phyloP scores from a whole-genome alignment of 2,888 invertebrate species.

The Tetragnatha montana region DNA sequence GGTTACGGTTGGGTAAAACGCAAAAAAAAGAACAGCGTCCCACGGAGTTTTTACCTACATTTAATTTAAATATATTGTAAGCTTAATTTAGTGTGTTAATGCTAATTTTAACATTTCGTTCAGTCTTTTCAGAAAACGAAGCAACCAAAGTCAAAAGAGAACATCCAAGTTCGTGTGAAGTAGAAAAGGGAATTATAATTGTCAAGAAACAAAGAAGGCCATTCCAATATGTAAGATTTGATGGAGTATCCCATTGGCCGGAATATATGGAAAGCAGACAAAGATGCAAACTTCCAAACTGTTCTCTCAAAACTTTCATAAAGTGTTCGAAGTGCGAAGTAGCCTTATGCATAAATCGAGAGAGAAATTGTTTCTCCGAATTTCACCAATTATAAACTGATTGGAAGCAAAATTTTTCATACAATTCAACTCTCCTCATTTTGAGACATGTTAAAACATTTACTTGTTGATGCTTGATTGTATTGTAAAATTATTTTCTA shows the following conservation, averaged over 20 bases:
- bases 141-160: not conserved
- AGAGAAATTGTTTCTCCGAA: conserved; percentile 27
- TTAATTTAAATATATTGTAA: too few species aligned
- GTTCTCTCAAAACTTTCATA: conserved; percentile 22
- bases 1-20: too few species aligned
- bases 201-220: not conserved
- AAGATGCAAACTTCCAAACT: conserved; percentile 10
- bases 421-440: too few species aligned
- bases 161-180: not conserved
- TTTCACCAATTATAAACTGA: too few species aligned
- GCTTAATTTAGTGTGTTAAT: too few species aligned
- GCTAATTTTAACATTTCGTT: too few species aligned
- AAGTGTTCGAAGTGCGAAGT: conserved; percentile 23
- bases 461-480: too few species aligned
- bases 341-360: conserved; percentile 28
- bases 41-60: too few species aligned
- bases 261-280: conserved; percentile 33
- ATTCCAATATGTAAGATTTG: conserved; percentile 22
- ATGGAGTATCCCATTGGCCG: conserved; percentile 20
- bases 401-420: too few species aligned
- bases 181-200: not conserved
- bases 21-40: too few species aligned
- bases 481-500: too few species aligned
- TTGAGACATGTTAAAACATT: too few species aligned
- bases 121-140: not conserved